Base-by-base conservation (phyloP, 92 coral and sea anemone genomes). In the Montipora capitata region DNA sequence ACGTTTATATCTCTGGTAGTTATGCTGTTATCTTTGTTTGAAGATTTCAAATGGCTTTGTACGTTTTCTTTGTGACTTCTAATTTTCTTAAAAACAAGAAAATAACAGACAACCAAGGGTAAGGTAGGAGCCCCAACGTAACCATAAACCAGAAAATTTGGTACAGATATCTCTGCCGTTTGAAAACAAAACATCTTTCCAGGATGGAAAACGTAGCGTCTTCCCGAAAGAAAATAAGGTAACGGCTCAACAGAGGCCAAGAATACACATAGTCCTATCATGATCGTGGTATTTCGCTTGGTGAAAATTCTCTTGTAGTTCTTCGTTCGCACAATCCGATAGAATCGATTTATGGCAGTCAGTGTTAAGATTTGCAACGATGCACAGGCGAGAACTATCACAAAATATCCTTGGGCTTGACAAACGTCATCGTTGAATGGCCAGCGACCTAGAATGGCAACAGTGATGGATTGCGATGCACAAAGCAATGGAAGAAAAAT, bases 161-260 rank as follows among this genome's bases (percentile, higher is more conserved):
- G 58, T 17, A 81, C 18, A 0, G 93, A 86, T 35, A 75, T 44
- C 51, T 81, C 81, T 51, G 79, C 82, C 52, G 83, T 86, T 54
- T 85, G 95, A 80, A 91, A 94, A 17, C 97, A 94, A 87, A 94
- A 88, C 39, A 67, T 35, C 72, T 94, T 94, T 14, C 94, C 97
- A 2, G 97, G 93, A 54, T 91, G 95, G 62, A 91, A 94, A 3
- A 76, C 76, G 70, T 88, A 94, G 6, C 64, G 67, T 73, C 72
- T 54, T 12, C 87, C 93, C 40, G 93, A 87, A 9, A 79, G 65
- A 4, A 94, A 76, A 62, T 91, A 89, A 10, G 92, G 90, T 3
- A 90, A 9, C 2, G 95, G 97, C 17, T 91, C 91, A 39, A 85
- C 45, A 80, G 76, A 77, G 4, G 93, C 93, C 40, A 94, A 44